A percentile compares a stretch with the other conserved stretches of the same genome.
Conservation (phyloP, 2,888 invertebrate genomes). For the Sericinus montela region DNA sequence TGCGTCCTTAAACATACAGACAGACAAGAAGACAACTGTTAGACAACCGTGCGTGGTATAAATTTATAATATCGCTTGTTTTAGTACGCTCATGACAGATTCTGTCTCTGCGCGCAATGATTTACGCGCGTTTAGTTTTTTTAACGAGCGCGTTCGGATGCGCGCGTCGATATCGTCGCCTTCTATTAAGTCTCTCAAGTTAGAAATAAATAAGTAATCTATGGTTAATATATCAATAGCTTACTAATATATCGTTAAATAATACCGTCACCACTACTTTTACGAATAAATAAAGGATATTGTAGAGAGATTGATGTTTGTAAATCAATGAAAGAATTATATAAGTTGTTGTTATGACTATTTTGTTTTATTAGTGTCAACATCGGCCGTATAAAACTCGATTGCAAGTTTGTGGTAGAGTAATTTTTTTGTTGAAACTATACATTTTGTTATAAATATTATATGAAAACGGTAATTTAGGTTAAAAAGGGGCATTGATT, state of each 20-base stretch:
- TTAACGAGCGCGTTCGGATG: background rate
- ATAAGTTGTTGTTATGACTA: too few species aligned
- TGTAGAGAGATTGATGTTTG: too few species aligned
- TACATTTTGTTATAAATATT: too few species aligned
- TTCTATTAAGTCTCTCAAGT: slow-evolving; percentile 10
- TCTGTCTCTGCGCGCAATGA: slow-evolving; percentile 6
- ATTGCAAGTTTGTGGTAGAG: too few species aligned
- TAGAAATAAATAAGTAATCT: slow-evolving; percentile 16
- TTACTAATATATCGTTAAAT: background rate
- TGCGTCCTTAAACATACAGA: background rate
- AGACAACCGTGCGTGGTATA: slow-evolving; percentile 5
- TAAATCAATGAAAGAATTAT: too few species aligned
- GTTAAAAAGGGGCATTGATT: too few species aligned
- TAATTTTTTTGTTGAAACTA: too few species aligned
- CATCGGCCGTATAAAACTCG: too few species aligned
- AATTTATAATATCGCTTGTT: slow-evolving; percentile 13
- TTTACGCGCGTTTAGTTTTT: slow-evolving; percentile 18
- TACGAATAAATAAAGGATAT: too few species aligned
- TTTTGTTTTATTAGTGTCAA: too few species aligned
- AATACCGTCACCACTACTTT: too few species aligned
- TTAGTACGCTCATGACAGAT: slow-evolving; percentile 14
- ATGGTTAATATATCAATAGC: slow-evolving; percentile 12
- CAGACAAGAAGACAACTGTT: background rate
- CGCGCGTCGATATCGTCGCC: slow-evolving; percentile 9
- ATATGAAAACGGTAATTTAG: too few species aligned